Percentiles rank a stretch among this genome's conserved stretches.
Conservation (phyloP, 1,140 invertebrate genomes). For the Rhyacophila brunnea region DNA sequence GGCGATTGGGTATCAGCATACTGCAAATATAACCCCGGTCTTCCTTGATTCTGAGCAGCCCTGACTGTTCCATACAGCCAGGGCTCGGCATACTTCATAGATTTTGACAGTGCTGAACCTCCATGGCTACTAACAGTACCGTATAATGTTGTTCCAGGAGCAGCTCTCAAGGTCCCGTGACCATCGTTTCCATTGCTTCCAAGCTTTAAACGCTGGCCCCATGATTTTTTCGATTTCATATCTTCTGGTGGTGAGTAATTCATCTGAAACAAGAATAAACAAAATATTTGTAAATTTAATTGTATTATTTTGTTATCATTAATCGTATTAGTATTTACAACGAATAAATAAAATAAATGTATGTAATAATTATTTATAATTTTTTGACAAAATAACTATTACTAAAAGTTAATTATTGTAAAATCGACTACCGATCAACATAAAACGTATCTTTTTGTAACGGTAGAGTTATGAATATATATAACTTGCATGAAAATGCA, state of each 20-base stretch:
- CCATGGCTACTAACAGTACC: constrained; percentile 51
- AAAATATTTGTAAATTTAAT: constrained; percentile 4
- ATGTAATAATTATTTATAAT: no score
- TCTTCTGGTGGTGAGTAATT: constrained; percentile 43
- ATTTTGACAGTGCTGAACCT: constrained; percentile 66
- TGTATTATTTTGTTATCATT: no score
- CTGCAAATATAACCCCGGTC: constrained; percentile 51
- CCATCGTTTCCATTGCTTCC: constrained; percentile 30
- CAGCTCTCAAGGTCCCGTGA: neutral
- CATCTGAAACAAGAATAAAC: constrained; percentile 31
- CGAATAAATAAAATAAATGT: no score
- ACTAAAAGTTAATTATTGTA: no score
- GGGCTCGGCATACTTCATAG: constrained; percentile 80
- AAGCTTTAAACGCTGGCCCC: constrained; percentile 50
- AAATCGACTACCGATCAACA: no score
- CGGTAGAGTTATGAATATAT: no score
- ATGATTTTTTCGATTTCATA: constrained; percentile 48
- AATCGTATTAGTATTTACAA: no score
- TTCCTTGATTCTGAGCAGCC: constrained; percentile 51
- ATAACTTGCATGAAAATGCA: no score
- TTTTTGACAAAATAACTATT: no score
- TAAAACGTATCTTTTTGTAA: no score
- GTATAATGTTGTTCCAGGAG: constrained; percentile 39
- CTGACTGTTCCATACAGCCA: constrained; percentile 78
- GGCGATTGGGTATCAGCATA: constrained; percentile 58